Conservation (phyloP, 2,888 invertebrate species). For the Perithous albicinctus region DNA sequence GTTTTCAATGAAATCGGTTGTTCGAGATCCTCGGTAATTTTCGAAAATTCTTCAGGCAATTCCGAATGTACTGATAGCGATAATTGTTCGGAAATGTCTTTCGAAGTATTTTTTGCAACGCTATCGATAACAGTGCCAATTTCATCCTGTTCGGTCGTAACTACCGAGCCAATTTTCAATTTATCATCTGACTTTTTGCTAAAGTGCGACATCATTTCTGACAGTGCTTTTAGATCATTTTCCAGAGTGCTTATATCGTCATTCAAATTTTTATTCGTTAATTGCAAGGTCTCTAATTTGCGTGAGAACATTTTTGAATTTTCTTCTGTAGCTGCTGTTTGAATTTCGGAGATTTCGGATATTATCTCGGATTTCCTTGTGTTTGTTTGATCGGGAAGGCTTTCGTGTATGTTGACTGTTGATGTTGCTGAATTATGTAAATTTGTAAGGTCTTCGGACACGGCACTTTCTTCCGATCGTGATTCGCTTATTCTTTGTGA, state of each 20-base stretch:
- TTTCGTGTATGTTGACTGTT: constrained; percentile 30
- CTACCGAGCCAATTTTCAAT: constrained; percentile 59
- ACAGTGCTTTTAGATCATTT: constrained; percentile 80
- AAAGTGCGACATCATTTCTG: constrained; percentile 81
- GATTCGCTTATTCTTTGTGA: constrained; percentile 43
- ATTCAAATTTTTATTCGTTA: constrained; percentile 80
- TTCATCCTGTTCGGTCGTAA: constrained; percentile 28
- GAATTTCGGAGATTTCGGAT: constrained; percentile 43
- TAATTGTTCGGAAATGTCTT: constrained; percentile 77
- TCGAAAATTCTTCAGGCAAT: constrained; percentile 50
- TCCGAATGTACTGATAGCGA: constrained; percentile 55
- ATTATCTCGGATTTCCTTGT: constrained; percentile 21
- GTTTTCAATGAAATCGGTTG: constrained; percentile 14
- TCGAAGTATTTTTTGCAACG: constrained; percentile 72
- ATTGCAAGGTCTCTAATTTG: constrained; percentile 77
- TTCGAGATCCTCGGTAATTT: constrained; percentile 39
- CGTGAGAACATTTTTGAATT: constrained; percentile 71
- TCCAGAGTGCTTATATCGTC: constrained; percentile 81
- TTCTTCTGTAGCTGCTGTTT: constrained; percentile 39
- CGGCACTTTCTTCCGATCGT: constrained; percentile 46
- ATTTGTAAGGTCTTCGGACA: constrained; percentile 12
- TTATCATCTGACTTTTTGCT: constrained; percentile 79
- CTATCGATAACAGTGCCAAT: constrained; percentile 41
- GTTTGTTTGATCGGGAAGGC: constrained; percentile 13
- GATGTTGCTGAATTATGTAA: background rate